Percentiles rank a stretch among this genome's conserved stretches.
phyloP scores from a whole-genome alignment of 1,140 invertebrate species.

The Bombus picipes region DNA sequence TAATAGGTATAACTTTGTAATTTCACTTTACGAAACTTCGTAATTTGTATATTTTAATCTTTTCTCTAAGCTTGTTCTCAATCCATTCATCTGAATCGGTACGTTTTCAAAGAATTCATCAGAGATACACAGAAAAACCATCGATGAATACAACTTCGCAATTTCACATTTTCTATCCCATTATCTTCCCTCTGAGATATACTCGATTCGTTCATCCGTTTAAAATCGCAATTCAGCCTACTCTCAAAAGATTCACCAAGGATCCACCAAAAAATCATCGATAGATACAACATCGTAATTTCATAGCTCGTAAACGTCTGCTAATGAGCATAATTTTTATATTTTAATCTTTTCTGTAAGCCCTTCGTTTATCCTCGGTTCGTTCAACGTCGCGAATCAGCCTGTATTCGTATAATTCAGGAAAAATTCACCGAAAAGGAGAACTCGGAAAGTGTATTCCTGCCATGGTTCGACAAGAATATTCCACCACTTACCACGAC shows the following conservation, averaged over 20 bases:
- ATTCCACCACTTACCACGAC: conserved; percentile 15
- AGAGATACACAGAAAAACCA: not conserved
- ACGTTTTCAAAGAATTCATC: not conserved
- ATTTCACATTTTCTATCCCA: not conserved
- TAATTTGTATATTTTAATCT: not conserved
- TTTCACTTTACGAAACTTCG: not conserved
- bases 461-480: not conserved
- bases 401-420: not conserved
- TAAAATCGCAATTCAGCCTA: not conserved
- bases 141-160: not conserved
- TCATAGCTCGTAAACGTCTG: not conserved
- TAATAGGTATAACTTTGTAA: not conserved
- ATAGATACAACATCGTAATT: too few species aligned
- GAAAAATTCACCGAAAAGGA: not conserved
- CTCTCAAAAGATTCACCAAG: not conserved
- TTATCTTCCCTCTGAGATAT: not conserved
- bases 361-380: not conserved
- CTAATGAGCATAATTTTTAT: not conserved
- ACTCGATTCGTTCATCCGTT: too few species aligned
- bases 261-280: not conserved
- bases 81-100: not conserved
- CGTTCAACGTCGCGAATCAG: not conserved
- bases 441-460: not conserved
- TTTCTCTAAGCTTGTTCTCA: not conserved
- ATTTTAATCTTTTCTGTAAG: not conserved